Evolutionary conservation across 2,113 vertebrate species (phyloP).

Genomic region (Salvator merianae): DNA sequence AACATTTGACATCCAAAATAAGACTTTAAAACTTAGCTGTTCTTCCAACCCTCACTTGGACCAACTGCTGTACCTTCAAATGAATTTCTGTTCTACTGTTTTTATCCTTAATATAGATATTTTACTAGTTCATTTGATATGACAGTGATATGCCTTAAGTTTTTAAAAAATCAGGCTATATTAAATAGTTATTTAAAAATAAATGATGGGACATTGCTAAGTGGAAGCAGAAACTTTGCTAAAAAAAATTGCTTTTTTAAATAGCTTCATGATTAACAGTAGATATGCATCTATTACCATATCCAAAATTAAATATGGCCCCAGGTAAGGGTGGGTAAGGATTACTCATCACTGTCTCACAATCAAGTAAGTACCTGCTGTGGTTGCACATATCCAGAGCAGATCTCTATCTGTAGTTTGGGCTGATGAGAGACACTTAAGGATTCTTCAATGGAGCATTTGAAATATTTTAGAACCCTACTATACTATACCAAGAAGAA

Average conservation of each 20-base stretch:
- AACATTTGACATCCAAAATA: too few relatives aligned
- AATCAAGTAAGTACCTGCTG: background rate
- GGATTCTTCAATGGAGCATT: background rate
- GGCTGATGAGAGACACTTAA: too few relatives aligned
- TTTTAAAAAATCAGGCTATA: too few relatives aligned
- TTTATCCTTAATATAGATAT: too few relatives aligned
- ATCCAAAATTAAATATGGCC: background rate
- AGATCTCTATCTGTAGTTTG: background rate
- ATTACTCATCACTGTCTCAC: background rate
- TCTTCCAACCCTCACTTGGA: too few relatives aligned
- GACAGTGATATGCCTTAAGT: too few relatives aligned
- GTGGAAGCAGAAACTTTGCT: background rate
- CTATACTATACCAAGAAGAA: background rate
- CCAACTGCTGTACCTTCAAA: too few relatives aligned
- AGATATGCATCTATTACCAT: background rate
- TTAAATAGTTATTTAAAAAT: too few relatives aligned
- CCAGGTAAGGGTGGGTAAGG: background rate
- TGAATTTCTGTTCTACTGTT: too few relatives aligned
- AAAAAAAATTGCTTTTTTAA: background rate
- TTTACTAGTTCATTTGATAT: too few relatives aligned
- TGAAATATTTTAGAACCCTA: background rate
- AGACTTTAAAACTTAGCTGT: too few relatives aligned
- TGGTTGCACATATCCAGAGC: background rate
- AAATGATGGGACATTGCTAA: background rate
- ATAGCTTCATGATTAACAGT: background rate